A percentile compares a stretch with the other conserved stretches of the same genome.
phyloP scores from a whole-genome alignment of 2,888 invertebrate genomes.

The Gortyna flavago region DNA sequence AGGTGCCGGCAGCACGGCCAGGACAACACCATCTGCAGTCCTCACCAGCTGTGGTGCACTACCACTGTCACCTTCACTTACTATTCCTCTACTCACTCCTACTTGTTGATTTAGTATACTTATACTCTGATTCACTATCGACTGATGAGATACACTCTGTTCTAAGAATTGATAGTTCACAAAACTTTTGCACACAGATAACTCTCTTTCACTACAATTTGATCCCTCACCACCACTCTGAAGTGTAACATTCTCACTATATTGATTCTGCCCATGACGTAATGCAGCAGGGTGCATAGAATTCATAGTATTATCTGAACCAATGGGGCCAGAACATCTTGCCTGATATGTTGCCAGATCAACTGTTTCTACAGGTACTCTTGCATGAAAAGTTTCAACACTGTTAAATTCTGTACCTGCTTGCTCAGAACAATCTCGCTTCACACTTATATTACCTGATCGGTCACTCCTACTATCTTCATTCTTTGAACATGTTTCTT shows the following conservation, averaged over 20 bases:
- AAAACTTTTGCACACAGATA: conserved; percentile 83
- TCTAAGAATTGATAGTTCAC: conserved; percentile 89
- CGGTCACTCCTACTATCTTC: conserved; percentile 75
- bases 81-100: conserved; percentile 82
- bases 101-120: conserved; percentile 89
- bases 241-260: conserved; percentile 81
- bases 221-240: conserved; percentile 80
- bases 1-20: conserved; percentile 84
- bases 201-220: conserved; percentile 82
- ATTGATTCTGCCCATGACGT: conserved; percentile 80
- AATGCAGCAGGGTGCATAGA: conserved; percentile 78
- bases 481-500: conserved; percentile 76
- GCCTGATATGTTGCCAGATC: conserved; percentile 81
- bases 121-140: conserved; percentile 89
- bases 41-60: conserved; percentile 83
- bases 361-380: conserved; percentile 76
- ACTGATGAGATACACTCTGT: conserved; percentile 89
- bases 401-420: conserved; percentile 75
- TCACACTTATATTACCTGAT: conserved; percentile 70
- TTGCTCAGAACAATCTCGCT: conserved; percentile 77
- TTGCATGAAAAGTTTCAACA: conserved; percentile 79
- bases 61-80: conserved; percentile 81
- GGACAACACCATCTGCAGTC: conserved; percentile 86
- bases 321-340: conserved; percentile 76
- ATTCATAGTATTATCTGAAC: conserved; percentile 80